Evolutionary conservation across 1,140 invertebrate species (phyloP), one percentile per base, ranked within the genome.

Genomic region (Drosophila teissieri): DNA sequence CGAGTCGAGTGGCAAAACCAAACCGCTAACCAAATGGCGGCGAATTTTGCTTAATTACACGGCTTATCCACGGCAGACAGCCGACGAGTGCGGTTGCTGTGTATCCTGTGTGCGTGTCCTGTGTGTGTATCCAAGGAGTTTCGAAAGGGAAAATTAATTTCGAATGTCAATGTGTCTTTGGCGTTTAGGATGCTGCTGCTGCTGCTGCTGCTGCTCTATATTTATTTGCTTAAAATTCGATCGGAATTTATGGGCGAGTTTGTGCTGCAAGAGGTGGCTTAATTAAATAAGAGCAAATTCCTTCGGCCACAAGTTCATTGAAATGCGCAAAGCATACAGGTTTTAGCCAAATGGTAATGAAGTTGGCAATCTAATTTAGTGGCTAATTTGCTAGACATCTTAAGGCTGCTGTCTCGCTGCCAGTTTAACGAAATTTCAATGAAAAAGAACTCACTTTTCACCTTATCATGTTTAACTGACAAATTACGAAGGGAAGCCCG

Each of bases 211-310:
- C 69, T 55, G 45, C 61, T 49, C 48, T 27, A n/a, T 48, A 67
- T 40, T 55, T 68, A 46, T 56, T 65, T 44, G 34, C 46, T 45
- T 51, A 64, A 64, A 82, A 74, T 70, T 85, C 73, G 82, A 86
- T 82, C 53, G 48, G 58, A 76, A 79, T 88, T 75, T 61, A 64
- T 74, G 57, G 39, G 27, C 10, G 31, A 31, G 17, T 1, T 15
- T 37, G n/a, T 53, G 70, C 36, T 45, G 48, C n/a, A 67, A 53
- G 24, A 60, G 48, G 14, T 12, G 36, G 83, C 72, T 83, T 79
- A 88, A 86, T 88, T 88, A 88, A 82, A 88, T 56, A 36, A 34
- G 15, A 17, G 14, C 62, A 76, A 86, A 86, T 86, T 86, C 84
- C 83, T 49, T 17, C 27, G 54, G 49, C 39, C 61, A 49, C 37